Conservation (phyloP, 2,888 invertebrate genomes). For the Abrostola triplasia region DNA sequence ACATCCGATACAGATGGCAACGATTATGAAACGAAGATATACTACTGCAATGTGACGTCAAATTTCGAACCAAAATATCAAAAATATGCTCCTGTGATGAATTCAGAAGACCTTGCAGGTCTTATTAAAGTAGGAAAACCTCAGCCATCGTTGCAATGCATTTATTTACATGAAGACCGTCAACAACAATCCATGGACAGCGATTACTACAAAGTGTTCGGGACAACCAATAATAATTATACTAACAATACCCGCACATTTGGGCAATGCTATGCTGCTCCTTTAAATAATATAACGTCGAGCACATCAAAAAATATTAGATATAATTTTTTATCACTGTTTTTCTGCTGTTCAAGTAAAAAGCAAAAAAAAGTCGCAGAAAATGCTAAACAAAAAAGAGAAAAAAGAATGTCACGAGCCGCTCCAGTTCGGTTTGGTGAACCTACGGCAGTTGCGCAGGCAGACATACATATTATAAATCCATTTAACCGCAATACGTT, state of each 20-base stretch:
- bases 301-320: constrained; percentile 39
- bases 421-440: background rate
- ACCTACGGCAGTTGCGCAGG: constrained; percentile 5
- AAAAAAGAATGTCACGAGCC: background rate
- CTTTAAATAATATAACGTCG: constrained; percentile 39
- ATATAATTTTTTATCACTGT: constrained; percentile 48
- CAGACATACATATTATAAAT: constrained; percentile 39
- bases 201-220: constrained; percentile 39
- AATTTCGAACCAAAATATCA: constrained; percentile 38
- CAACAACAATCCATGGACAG: constrained; percentile 34
- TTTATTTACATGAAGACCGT: constrained; percentile 43
- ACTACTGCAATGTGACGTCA: constrained; percentile 45
- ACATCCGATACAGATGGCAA: constrained; percentile 17
- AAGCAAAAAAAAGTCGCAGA: constrained; percentile 39
- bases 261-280: constrained; percentile 54
- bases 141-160: constrained; percentile 45
- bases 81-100: constrained; percentile 24
- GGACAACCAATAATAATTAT: constrained; percentile 5
- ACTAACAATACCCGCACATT: constrained; percentile 46
- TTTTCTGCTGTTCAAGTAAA: constrained; percentile 60
- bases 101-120: constrained; percentile 32
- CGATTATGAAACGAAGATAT: constrained; percentile 42
- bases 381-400: background rate
- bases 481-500: constrained; percentile 39
- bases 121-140: constrained; percentile 47